Percentiles rank a stretch among this genome's conserved stretches.
These are phyloP conservation scores for Drosophila erecta DNA, from an alignment of 1,140 invertebrate genomes.

Conservation along the genomic window DNA sequence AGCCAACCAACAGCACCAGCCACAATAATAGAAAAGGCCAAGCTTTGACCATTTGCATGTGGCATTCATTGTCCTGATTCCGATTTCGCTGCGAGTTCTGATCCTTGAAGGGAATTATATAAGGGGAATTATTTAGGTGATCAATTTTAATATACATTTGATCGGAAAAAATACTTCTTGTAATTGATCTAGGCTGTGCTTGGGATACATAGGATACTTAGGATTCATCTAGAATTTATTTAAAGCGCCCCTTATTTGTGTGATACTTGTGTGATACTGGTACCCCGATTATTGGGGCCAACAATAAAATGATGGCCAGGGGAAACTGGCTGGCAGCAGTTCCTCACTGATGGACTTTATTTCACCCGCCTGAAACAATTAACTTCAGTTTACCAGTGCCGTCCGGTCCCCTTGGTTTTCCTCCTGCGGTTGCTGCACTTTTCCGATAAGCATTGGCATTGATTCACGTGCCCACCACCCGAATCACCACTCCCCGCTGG, in stretches of 20 bases:
- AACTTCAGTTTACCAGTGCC: slow-evolving; percentile 12
- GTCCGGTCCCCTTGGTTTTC: slow-evolving; percentile 1
- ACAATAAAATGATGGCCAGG: slow-evolving; percentile 60
- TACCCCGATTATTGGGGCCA: slow-evolving; percentile 56
- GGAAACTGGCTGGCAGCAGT: slow-evolving; percentile 18
- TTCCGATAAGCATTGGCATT: slow-evolving; percentile 70
- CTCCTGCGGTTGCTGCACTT: slow-evolving; percentile 53
- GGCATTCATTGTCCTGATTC: slow-evolving; percentile 55
- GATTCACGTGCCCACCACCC: slow-evolving; percentile 38
- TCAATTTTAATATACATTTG: too few species aligned
- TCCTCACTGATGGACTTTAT: slow-evolving; percentile 47
- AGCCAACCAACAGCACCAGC: not conserved
- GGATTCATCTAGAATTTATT: too few species aligned
- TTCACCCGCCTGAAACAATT: slow-evolving; percentile 53
- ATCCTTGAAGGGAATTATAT: not conserved
- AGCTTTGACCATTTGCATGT: slow-evolving; percentile 44
- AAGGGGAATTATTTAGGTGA: not conserved
- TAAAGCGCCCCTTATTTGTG: too few species aligned
- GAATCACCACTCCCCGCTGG: not conserved
- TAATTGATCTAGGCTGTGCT: not conserved
- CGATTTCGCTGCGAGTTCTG: not conserved
- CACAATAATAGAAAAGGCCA: slow-evolving; percentile 8
- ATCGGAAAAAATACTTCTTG: not conserved
- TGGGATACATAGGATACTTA: too few species aligned
- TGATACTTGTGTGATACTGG: slow-evolving; percentile 16